Conservation (phyloP, 2,113 vertebrate genomes). For the Eudyptes chrysolophus region DNA sequence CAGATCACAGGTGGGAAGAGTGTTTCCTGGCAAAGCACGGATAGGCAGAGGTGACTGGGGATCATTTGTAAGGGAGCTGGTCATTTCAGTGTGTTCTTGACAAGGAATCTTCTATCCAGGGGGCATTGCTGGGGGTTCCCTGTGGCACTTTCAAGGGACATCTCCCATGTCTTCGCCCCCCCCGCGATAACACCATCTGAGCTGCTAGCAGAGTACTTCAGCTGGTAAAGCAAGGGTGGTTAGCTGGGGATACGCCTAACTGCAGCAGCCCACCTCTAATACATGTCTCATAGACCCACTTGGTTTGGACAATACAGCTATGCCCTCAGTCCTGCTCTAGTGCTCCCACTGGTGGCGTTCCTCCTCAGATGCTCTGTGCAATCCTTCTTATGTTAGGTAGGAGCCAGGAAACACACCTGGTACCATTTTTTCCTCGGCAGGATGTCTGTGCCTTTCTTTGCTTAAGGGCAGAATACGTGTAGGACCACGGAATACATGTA, state of each 20-base stretch:
- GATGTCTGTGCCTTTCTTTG: not conserved
- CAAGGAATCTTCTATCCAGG: not conserved
- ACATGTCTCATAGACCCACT: not conserved
- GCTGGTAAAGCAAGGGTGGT: not conserved
- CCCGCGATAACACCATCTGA: not conserved
- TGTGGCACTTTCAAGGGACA: not conserved
- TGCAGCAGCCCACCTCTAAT: not conserved
- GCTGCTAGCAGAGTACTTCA: not conserved
- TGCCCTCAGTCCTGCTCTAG: not conserved
- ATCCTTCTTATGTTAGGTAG: not conserved
- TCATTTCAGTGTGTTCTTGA: not conserved
- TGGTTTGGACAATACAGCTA: no score
- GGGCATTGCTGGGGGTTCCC: no score
- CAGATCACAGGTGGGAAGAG: not conserved
- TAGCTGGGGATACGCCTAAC: not conserved
- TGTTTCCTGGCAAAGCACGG: not conserved
- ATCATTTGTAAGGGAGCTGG: not conserved
- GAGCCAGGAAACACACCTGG: accelerated
- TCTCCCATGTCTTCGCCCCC: accelerated
- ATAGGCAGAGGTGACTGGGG: not conserved
- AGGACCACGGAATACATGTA: accelerated
- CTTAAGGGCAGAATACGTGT: not conserved
- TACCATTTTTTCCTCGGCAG: not conserved
- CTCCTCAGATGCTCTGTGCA: not conserved
- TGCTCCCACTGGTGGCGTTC: not conserved